Base-by-base conservation (phyloP, 2,888 invertebrate genomes). In the Aporophyla nigra region DNA sequence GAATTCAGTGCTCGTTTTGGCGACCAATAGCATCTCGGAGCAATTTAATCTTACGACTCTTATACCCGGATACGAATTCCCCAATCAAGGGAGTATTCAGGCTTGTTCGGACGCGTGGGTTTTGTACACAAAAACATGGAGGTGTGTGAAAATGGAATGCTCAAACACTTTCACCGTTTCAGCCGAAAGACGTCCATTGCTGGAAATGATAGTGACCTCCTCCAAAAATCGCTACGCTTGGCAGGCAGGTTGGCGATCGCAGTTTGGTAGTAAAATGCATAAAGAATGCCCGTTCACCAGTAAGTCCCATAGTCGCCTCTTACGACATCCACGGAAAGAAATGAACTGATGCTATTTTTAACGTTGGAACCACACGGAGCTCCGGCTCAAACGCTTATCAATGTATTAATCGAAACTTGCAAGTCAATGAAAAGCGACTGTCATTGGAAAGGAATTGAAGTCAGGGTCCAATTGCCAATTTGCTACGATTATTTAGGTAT, bases 61-160 rank as follows among this genome's bases (percentile, higher is more conserved):
- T 61, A 76, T 71, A 89, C 88, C 90, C 91, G 91, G 91, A 91
- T 87, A 82, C 90, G 82, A 88, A 89, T 90, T 87, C 88, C 87
- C 92, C 90, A 89, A 90, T 90, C 90, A 91, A 84, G 82, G 83
- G 76, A 83, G 84, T 76, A 90, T 88, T 90, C 86, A 86, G 83
- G 84, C 83, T 84, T 85, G 75, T 82, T 87, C 68, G 88, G 67
- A 79, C 83, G 86, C 85, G 83, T 85, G 80, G 87, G 89, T 86
- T 89, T 88, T 90, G 88, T 92, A 90, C 90, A 92, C 93, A 62
- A 56, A 53, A 66, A 51, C 71, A 65, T 40, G 12, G 81, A 70
- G 40, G 10, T 27, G 7, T 12, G 12, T 56, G 3, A 7, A 14
- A 62, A 72, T 78, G 82, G 74, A 83, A 12, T 24, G 5, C 10